Percentiles rank a stretch among this genome's conserved stretches.
These are phyloP conservation scores for Zapornia atra DNA, from an alignment of 2,113 vertebrate species.

Conservation along the genomic window DNA sequence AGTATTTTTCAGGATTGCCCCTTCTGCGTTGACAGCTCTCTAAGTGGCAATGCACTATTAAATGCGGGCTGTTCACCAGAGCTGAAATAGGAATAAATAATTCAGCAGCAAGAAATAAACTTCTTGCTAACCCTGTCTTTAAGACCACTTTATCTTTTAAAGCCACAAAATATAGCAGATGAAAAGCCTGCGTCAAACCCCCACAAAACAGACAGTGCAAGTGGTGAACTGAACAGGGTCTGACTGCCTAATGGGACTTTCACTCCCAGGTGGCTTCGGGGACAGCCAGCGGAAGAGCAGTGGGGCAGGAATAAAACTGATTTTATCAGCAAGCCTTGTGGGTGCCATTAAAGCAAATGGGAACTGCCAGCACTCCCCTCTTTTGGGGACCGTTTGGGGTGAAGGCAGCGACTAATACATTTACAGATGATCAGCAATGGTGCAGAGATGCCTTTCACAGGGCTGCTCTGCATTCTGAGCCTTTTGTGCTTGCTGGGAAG, in stretches of 20 bases:
- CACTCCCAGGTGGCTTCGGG: background rate
- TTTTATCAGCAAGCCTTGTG: background rate
- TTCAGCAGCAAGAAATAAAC: conserved; percentile 41
- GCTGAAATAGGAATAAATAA: conserved; percentile 34
- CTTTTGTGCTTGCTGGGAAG: background rate
- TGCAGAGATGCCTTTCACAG: background rate
- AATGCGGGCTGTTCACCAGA: background rate
- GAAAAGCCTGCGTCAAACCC: background rate
- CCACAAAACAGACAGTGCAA: background rate
- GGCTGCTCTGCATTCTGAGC: background rate
- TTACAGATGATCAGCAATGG: background rate
- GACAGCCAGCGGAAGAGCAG: background rate
- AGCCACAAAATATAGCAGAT: background rate
- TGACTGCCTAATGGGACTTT: background rate
- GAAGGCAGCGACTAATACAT: background rate
- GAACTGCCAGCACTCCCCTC: background rate
- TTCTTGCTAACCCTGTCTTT: background rate
- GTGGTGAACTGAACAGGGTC: background rate
- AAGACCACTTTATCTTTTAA: background rate
- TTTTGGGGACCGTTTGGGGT: background rate
- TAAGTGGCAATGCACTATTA: background rate
- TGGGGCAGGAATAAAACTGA: background rate
- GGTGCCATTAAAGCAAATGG: background rate
- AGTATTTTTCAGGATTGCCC: background rate
- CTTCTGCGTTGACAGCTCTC: background rate